Conservation (phyloP, 2,113 vertebrate genomes). For the Clarias macrocephalus region DNA sequence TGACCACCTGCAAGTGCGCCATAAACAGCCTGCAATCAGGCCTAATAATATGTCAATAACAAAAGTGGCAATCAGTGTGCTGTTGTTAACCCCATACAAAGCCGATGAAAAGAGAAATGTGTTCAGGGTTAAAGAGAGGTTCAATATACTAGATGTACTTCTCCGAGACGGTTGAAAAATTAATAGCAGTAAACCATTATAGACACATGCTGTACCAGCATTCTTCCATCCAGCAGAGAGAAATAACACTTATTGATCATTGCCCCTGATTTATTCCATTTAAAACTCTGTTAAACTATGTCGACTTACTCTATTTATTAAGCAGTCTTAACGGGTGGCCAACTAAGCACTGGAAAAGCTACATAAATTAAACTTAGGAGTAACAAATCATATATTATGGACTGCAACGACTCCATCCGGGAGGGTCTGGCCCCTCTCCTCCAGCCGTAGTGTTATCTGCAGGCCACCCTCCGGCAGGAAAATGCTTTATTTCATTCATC, state of each 20-base stretch:
- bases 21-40: background rate
- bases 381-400: constrained; percentile 1
- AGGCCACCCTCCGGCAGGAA: constrained; percentile 36
- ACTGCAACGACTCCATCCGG: constrained; percentile 18
- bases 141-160: background rate
- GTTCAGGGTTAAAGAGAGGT: background rate
- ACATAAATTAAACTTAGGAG: background rate
- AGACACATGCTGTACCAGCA: constrained; percentile 12
- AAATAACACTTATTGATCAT: constrained; percentile 10
- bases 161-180: background rate
- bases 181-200: background rate
- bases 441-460: constrained; percentile 27
- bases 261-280: background rate
- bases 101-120: background rate
- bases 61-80: background rate
- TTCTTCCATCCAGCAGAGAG: background rate
- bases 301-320: background rate
- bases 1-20: background rate
- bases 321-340: too few species aligned
- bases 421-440: constrained; percentile 27
- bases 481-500: constrained; percentile 63
- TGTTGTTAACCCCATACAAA: background rate
- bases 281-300: background rate
- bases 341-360: background rate
- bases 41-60: background rate